Conservation (phyloP, 1,140 invertebrate genomes). For the Brachionus sp. region DNA sequence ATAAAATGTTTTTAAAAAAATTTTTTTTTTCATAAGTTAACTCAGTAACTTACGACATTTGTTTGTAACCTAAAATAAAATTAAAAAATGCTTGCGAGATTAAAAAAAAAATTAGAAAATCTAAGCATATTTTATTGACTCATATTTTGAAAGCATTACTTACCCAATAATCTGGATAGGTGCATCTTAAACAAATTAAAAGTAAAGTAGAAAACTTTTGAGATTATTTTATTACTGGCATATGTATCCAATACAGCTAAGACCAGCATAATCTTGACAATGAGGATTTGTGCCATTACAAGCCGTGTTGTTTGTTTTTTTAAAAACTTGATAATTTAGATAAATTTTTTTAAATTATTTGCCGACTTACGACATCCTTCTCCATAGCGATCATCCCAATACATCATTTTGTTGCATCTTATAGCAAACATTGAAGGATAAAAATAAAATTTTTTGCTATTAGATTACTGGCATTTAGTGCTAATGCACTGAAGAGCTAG, state of each 20-base stretch:
- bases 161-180: slow-evolving; percentile 31
- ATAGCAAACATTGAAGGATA: not conserved
- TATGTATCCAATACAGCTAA: not conserved
- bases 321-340: not conserved
- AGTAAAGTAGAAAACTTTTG: not conserved
- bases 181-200: not conserved
- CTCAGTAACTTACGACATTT: not conserved
- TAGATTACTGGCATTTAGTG: not conserved
- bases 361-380: not conserved
- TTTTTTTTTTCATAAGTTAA: not conserved
- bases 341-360: not conserved
- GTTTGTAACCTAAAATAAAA: not conserved
- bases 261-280: slow-evolving; percentile 41
- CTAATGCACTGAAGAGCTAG: not conserved
- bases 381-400: not conserved
- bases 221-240: not conserved
- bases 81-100: not conserved
- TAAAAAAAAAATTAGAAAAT: too few relatives aligned
- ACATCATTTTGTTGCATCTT: not conserved
- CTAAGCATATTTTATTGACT: not conserved
- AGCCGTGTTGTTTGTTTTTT: slow-evolving; percentile 5
- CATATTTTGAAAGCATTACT: not conserved
- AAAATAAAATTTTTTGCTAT: not conserved
- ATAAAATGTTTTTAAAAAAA: not conserved
- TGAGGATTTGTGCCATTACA: slow-evolving; percentile 11